Base-by-base conservation (phyloP, 64 coral and sea anemone species). In the Montipora capricornis region DNA sequence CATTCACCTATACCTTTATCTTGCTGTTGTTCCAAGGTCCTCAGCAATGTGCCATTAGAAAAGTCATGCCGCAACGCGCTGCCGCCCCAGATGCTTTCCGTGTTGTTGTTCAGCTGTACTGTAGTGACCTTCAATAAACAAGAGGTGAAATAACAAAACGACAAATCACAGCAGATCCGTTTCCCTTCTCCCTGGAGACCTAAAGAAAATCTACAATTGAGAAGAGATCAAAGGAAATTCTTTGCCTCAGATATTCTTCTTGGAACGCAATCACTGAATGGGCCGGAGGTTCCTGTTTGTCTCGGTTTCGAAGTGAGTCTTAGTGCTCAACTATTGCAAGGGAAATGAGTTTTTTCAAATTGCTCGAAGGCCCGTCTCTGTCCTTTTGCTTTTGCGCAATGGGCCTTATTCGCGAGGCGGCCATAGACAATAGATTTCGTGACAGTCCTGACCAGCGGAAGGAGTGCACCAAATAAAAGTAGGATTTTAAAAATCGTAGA, bases 121-220 rank as follows among this genome's bases (percentile, higher is more conserved):
- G 97, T 99, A 14, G 97, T 99, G 24, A 99, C 97, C 97, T 99
- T 60, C 4, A 19, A 20, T 8, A 20, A 89, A 15, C 6, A 19
- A 77, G 53, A 17, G 8, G 49, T 64, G 3, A 46, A 75, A 4
- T 10, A 69, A 49, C 11, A 48, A n/a, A 17, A 75, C 5, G 4
- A 55, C 6, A 55, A 55, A 55, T 37, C 37, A 64, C 8, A 4
- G 14, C 61, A 64, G 14, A 14, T 64, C 9, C 14, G 61, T 64
- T 15, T 64, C 52, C 6, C 52, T 55, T 55, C 52, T 55, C 14
- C 11, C 14, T 64, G 14, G 14, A 14, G 8, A 15, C 61, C 9
- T 14, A 14, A 55, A 12, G 61, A 15, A 3, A 64, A 64, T 64
- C 61, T 64, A 14, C 8, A 16, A 64, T 7, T 12, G 61, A 15